phyloP scores from a whole-genome alignment of 2,113 vertebrate species.

The Chitala chitala region DNA sequence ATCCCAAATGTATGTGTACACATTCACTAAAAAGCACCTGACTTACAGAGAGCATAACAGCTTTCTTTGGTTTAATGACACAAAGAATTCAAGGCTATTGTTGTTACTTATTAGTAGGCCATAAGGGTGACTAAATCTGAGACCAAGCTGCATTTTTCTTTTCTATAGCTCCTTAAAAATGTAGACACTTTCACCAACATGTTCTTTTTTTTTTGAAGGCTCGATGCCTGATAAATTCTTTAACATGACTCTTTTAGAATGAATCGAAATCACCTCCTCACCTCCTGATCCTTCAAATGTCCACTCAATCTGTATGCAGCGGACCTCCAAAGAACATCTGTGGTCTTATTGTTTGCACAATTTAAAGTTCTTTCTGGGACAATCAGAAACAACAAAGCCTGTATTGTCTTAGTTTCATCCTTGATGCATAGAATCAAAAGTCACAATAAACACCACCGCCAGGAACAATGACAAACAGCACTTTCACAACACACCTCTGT shows the following conservation, averaged over 20 bases:
- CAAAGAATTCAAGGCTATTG: no score
- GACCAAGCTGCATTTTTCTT: no score
- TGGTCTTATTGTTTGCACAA: background rate
- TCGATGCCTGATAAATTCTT: background rate
- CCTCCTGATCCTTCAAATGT: no score
- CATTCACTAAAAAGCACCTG: no score
- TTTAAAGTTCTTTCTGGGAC: background rate
- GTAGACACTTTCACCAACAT: background rate
- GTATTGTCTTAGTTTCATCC: background rate
- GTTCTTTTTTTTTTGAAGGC: background rate
- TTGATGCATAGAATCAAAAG: background rate
- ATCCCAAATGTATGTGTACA: no score
- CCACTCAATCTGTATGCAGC: no score
- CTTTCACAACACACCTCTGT: background rate
- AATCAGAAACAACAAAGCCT: background rate
- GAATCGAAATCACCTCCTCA: no score
- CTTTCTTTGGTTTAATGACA: no score
- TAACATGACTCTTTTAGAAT: background rate
- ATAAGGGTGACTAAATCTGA: no score
- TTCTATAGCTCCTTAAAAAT: background rate
- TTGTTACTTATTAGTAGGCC: no score
- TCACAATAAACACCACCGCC: background rate
- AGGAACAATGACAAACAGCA: background rate
- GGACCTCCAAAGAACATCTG: no score
- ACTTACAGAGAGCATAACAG: no score